Percentiles rank a stretch among this genome's conserved stretches.
phyloP scores from a whole-genome alignment of 2,888 invertebrate species.

The Rhagophthalmus giganteus region DNA sequence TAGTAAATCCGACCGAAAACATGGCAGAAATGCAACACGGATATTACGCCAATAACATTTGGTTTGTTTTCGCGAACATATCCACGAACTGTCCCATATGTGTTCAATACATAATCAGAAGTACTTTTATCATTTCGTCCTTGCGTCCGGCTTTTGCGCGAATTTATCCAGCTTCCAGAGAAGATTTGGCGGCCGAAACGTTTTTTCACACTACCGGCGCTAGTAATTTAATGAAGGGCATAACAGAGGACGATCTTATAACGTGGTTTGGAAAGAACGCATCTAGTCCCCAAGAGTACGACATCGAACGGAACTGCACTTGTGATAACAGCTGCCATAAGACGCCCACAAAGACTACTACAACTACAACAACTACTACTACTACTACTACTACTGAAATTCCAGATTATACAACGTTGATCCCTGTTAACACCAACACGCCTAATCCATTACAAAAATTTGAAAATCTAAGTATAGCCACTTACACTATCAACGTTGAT shows the following conservation, averaged over 20 bases:
- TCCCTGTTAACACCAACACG: constrained; percentile 18
- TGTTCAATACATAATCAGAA: constrained; percentile 63
- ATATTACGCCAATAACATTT: constrained; percentile 63
- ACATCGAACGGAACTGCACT: constrained; percentile 2
- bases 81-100: constrained; percentile 65
- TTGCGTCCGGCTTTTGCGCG: constrained; percentile 66
- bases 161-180: constrained; percentile 64
- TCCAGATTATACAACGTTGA: constrained; percentile 9
- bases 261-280: constrained; percentile 69
- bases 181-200: constrained; percentile 66
- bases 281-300: constrained; percentile 50
- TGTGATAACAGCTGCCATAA: constrained; percentile 1
- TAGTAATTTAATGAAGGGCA: constrained; percentile 64
- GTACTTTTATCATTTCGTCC: constrained; percentile 64
- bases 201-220: constrained; percentile 66
- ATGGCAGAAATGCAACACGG: constrained; percentile 65
- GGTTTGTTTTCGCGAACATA: constrained; percentile 69
- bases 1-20: constrained; percentile 61
- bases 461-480: constrained; percentile 41
- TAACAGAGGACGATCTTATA: constrained; percentile 67
- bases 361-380: constrained; percentile 6
- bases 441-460: constrained; percentile 33
- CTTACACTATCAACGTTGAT: constrained; percentile 46
- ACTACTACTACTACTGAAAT: constrained; percentile 4
- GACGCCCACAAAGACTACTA: constrained; percentile 1